These are phyloP conservation scores for Caenorhabditis panamensis DNA, from an alignment of 2,888 invertebrate genomes.

Conservation along the genomic window DNA sequence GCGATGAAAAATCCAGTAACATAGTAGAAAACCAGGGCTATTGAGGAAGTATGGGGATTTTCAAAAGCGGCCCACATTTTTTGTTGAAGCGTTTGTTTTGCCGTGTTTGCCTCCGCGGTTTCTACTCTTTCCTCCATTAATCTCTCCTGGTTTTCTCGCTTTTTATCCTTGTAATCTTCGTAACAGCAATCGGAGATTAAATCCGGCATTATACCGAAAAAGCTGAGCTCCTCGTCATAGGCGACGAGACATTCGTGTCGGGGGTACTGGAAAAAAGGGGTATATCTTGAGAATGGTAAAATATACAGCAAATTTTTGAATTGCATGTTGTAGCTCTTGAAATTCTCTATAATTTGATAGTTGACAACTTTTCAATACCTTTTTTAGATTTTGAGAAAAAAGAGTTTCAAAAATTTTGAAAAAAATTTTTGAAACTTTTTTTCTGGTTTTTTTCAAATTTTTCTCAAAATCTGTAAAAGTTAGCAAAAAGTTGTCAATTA, in stretches of 20 bases:
- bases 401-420: too few species aligned
- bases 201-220: slow-evolving; percentile 94
- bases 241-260: slow-evolving; percentile 99
- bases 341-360: too few species aligned
- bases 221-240: slow-evolving; percentile 98
- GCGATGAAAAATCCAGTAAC: slow-evolving; percentile 98
- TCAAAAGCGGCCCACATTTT: slow-evolving; percentile 99
- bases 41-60: slow-evolving; percentile 98
- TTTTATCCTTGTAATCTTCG: slow-evolving; percentile 98
- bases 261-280: too few species aligned
- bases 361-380: too few species aligned
- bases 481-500: too few species aligned
- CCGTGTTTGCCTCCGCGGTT: slow-evolving; percentile 72
- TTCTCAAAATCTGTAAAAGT: too few species aligned
- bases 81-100: slow-evolving; percentile 74
- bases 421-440: too few species aligned
- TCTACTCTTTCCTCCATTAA: slow-evolving; percentile 90
- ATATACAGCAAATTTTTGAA: too few species aligned
- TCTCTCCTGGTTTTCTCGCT: slow-evolving; percentile 97
- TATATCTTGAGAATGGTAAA: too few species aligned
- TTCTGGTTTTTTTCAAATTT: too few species aligned
- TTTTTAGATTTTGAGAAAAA: too few species aligned
- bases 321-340: too few species aligned
- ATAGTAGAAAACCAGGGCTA: slow-evolving; percentile 99
- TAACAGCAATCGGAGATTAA: slow-evolving; percentile 99